These are phyloP conservation scores for Muscidifurax raptorellus DNA, from an alignment of 1,140 invertebrate genomes.

Conservation along the genomic window DNA sequence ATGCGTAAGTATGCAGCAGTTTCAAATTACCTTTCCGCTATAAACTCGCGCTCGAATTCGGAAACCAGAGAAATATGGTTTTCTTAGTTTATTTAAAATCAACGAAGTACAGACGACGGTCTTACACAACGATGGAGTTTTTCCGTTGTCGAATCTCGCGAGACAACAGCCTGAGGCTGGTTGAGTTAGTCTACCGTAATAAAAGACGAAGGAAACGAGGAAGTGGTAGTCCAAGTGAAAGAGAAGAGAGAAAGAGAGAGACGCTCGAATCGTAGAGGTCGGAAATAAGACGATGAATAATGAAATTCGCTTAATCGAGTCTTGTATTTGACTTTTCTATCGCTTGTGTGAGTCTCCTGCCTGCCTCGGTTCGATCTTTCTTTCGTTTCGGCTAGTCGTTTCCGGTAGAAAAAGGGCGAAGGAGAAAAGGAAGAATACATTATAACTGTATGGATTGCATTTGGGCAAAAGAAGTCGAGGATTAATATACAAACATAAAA, in stretches of 20 bases:
- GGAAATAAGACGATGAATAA: slow-evolving; percentile 48
- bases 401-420: not conserved
- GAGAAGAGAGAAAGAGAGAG: not conserved
- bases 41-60: too few relatives aligned
- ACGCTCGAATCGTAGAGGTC: not conserved
- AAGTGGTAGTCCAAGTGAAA: not conserved
- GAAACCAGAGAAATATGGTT: too few relatives aligned
- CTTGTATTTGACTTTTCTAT: slow-evolving; percentile 46
- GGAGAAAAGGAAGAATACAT: not conserved
- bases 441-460: not conserved
- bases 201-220: slow-evolving; percentile 9
- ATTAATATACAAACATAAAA: too few relatives aligned
- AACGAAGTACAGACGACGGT: not conserved
- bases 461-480: too few relatives aligned
- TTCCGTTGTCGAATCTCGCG: slow-evolving; percentile 2
- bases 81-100: not conserved
- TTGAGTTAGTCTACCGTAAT: not conserved
- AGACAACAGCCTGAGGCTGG: not conserved
- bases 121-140: not conserved
- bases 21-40: too few relatives aligned
- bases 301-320: slow-evolving; percentile 53
- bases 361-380: not conserved
- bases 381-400: not conserved
- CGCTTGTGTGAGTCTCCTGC: not conserved
- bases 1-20: too few relatives aligned